Conservation (phyloP, 2,888 invertebrate species). For the Campaea margaritaria region DNA sequence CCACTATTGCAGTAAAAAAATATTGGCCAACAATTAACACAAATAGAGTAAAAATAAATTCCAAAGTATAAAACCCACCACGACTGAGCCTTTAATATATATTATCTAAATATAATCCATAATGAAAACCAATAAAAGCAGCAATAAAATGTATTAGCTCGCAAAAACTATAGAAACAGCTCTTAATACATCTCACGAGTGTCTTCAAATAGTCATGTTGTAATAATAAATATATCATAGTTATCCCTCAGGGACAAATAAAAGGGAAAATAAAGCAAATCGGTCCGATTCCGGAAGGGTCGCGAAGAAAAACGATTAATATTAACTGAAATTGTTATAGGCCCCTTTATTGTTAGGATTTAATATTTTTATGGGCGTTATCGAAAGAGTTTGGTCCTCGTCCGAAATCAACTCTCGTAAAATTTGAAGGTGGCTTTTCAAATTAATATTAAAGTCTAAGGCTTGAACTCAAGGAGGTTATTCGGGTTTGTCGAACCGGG, state of each 20-base stretch:
- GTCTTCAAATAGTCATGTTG: slow-evolving; percentile 73
- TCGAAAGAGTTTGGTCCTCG: slow-evolving; percentile 73
- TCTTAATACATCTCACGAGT: slow-evolving; percentile 79
- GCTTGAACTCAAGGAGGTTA: too few relatives aligned
- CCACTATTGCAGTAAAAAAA: too few relatives aligned
- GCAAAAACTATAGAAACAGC: slow-evolving; percentile 59
- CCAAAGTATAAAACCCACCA: too few relatives aligned
- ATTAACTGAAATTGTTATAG: slow-evolving; percentile 84
- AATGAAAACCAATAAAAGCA: slow-evolving; percentile 49
- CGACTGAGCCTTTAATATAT: not conserved
- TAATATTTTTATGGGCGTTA: slow-evolving; percentile 78
- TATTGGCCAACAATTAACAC: too few relatives aligned
- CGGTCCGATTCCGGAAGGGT: slow-evolving; percentile 75
- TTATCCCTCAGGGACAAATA: slow-evolving; percentile 77
- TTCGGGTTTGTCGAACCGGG: too few relatives aligned
- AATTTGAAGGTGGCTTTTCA: slow-evolving; percentile 49
- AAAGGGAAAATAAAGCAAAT: slow-evolving; percentile 83
- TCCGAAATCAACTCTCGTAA: slow-evolving; percentile 63
- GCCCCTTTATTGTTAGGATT: slow-evolving; percentile 72
- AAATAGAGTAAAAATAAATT: too few relatives aligned
- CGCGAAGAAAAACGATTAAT: slow-evolving; percentile 84
- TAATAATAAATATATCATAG: slow-evolving; percentile 84
- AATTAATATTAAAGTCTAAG: slow-evolving; percentile 34
- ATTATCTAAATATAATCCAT: slow-evolving; percentile 4
- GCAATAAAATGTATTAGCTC: slow-evolving; percentile 52